Conservation (phyloP, 2,113 vertebrate species). For the Elaphurus davidianus region DNA sequence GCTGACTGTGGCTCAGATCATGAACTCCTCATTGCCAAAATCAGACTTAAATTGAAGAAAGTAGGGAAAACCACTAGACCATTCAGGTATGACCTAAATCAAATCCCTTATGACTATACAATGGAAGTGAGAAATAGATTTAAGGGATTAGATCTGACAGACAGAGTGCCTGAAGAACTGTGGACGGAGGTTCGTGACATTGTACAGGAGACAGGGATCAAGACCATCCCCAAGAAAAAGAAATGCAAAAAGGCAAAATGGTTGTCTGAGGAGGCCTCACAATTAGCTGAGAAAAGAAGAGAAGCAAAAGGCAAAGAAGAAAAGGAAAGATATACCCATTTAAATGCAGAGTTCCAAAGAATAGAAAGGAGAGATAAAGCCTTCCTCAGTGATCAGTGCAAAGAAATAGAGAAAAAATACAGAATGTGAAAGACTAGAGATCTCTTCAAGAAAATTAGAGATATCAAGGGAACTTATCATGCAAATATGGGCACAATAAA, state of each 20-base stretch:
- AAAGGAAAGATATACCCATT: not conserved
- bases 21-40: not conserved
- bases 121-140: not conserved
- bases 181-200: not conserved
- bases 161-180: not conserved
- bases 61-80: not conserved
- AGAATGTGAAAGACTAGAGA: not conserved
- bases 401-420: not conserved
- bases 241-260: not conserved
- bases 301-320: not conserved
- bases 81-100: not conserved
- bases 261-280: not conserved
- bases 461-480: not conserved
- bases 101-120: not conserved
- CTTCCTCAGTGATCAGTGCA: not conserved
- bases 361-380: not conserved
- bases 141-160: not conserved
- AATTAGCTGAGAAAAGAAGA: not conserved
- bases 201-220: not conserved
- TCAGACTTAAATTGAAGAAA: not conserved
- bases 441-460: not conserved
- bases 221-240: not conserved
- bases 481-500: not conserved
- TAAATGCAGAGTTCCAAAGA: not conserved
- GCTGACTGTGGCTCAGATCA: not conserved